Evolutionary conservation across 2,888 invertebrate genomes (phyloP).

Genomic region (Drymonia ruficornis): DNA sequence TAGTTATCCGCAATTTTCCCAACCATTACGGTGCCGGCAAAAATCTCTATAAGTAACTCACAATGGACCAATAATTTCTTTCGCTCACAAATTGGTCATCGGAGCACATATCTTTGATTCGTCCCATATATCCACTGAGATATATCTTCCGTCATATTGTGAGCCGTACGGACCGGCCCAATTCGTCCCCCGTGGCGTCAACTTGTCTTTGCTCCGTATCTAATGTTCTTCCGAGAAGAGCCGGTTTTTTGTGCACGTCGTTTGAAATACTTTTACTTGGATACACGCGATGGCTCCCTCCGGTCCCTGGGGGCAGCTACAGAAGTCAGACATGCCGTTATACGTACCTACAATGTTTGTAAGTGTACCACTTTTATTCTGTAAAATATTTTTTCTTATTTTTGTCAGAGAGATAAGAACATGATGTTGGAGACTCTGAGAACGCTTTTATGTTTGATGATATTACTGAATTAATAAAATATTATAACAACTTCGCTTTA

Average conservation of each 20-base stretch:
- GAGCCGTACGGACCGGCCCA: slow-evolving; percentile 10
- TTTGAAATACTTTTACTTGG: slow-evolving; percentile 22
- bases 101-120: slow-evolving; percentile 35
- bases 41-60: neutral
- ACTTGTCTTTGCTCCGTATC: slow-evolving; percentile 9
- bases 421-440: too few species aligned
- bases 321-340: slow-evolving; percentile 9
- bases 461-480: too few species aligned
- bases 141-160: slow-evolving; percentile 24
- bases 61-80: slow-evolving; percentile 29
- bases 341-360: slow-evolving; percentile 8
- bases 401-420: neutral
- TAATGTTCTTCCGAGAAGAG: slow-evolving; percentile 19
- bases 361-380: slow-evolving; percentile 6
- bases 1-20: neutral
- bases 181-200: slow-evolving; percentile 19
- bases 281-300: slow-evolving; percentile 11
- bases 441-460: too few species aligned
- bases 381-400: slow-evolving; percentile 6
- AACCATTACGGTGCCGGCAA: neutral
- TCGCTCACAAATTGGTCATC: slow-evolving; percentile 24
- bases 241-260: slow-evolving; percentile 20
- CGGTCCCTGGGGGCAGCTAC: slow-evolving; percentile 13
- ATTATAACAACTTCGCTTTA: too few species aligned
- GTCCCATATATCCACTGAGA: slow-evolving; percentile 19